Conservation (phyloP, 2,888 invertebrate species). For the Amaurobius ferox region DNA sequence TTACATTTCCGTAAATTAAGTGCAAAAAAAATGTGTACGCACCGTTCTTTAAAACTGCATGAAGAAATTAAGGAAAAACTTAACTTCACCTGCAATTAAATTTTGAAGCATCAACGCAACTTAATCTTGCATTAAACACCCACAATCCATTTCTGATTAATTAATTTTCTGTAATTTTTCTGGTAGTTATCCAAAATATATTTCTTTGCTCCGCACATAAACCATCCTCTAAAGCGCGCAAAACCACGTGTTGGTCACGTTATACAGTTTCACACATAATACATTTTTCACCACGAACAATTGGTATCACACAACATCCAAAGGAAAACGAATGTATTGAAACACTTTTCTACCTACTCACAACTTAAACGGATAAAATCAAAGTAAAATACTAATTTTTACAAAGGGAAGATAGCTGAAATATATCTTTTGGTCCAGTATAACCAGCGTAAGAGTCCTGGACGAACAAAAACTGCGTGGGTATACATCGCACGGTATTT, state of each 20-base stretch:
- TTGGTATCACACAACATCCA: too few species aligned
- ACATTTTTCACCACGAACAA: neutral
- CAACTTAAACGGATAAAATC: neutral
- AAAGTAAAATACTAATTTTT: neutral
- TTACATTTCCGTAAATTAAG: too few species aligned
- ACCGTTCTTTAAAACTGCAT: too few species aligned
- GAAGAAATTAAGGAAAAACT: too few species aligned
- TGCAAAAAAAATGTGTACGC: too few species aligned
- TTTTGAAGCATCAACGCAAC: too few species aligned
- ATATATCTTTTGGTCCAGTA: slow-evolving; percentile 41
- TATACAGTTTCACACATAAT: neutral
- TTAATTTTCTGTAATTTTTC: too few species aligned
- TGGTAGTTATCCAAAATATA: too few species aligned
- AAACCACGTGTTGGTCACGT: slow-evolving; percentile 5
- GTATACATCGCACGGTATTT: slow-evolving; percentile 6
- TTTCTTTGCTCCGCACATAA: too few species aligned
- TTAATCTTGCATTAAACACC: too few species aligned
- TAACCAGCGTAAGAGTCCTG: slow-evolving; percentile 62
- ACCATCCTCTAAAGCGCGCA: neutral
- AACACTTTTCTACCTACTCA: neutral
- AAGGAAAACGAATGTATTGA: neutral
- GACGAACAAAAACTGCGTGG: slow-evolving; percentile 35
- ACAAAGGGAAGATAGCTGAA: neutral
- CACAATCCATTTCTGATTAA: too few species aligned
- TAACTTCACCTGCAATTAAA: too few species aligned